These are phyloP conservation scores for Hycleus cichorii DNA, from an alignment of 1,140 invertebrate genomes.

Conservation along the genomic window DNA sequence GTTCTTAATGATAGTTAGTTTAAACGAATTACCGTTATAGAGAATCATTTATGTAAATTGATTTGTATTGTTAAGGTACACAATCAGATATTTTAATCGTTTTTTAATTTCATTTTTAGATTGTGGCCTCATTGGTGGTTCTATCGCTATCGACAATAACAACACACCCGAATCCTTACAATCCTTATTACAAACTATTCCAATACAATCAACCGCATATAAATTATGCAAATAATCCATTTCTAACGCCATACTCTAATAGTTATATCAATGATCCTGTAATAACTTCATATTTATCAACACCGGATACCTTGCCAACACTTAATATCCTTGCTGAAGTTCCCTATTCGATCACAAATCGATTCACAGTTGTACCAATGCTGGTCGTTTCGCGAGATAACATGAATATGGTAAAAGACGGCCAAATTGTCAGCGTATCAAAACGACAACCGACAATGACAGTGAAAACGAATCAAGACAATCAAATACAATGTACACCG, in stretches of 20 bases:
- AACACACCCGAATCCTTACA: slow-evolving; percentile 11
- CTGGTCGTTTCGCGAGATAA: slow-evolving; percentile 25
- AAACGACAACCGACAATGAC: slow-evolving; percentile 26
- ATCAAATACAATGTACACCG: slow-evolving; percentile 30
- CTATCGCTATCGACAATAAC: background rate
- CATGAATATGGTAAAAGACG: slow-evolving; percentile 28
- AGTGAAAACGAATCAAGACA: slow-evolving; percentile 24
- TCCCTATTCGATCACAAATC: slow-evolving; percentile 27
- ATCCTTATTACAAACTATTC: slow-evolving; percentile 17
- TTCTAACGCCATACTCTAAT: slow-evolving; percentile 7
- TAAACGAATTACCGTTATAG: too few species aligned
- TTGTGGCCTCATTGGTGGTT: too few species aligned
- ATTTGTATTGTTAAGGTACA: too few species aligned
- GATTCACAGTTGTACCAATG: slow-evolving; percentile 33
- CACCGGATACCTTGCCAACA: slow-evolving; percentile 18
- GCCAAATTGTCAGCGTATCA: slow-evolving; percentile 25
- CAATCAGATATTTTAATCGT: too few species aligned
- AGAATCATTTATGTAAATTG: too few species aligned
- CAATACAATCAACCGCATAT: slow-evolving; percentile 6
- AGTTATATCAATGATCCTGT: slow-evolving; percentile 12
- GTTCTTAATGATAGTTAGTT: too few species aligned
- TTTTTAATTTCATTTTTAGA: too few species aligned
- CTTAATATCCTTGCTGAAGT: slow-evolving; percentile 32
- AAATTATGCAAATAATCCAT: background rate
- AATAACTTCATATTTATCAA: slow-evolving; percentile 8